Base-by-base conservation (phyloP, 92 coral and sea anemone genomes). In the Siderastrea radians region DNA sequence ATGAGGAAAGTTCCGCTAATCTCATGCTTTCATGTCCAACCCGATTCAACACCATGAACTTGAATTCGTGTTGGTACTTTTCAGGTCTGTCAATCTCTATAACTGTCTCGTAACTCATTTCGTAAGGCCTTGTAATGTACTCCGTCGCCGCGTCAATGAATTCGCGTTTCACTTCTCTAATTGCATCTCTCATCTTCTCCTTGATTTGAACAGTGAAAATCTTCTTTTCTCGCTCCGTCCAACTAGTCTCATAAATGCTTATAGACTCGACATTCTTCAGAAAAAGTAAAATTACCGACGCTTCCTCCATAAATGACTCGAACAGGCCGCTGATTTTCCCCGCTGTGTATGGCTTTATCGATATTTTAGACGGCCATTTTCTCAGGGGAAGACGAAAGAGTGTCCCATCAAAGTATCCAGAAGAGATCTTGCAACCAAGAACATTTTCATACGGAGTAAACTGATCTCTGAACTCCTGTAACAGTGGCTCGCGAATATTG, bases 311-410 rank as follows among this genome's bases (percentile, higher is more conserved):
- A 69, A 98, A 92, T 7, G 98, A 92, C 63, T 98, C 98, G 73
- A 98, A 98, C 50, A 98, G 90, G 46, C 87, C 87, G 48, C 92
- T 89, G 44, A 94, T 73, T 70, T 94, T 94, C 14, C 86, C 79
- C 14, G 94, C 91, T 10, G 96, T 93, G 92, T 97, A 97, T 2
- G 96, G 94, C 83, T 95, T 97, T 49, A 90, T 78, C 26, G 99
- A 97, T 49, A 97, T 87, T 68, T 95, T 82, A 43, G 99, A 97
- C 2, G 99, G 98, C 96, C 97, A 95, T 84, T 91, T 97, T 63
- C 99, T 86, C 73, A 97, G 66, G 1, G 99, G 99, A 51, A 97
- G 93, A 83, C 99, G 99, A 70, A 97, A 95, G 54, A 97, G 82
- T 47, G 99, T 97, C n/a, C 97, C 96, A 44, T 91, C 86, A 62